phyloP scores from a whole-genome alignment of 1,140 invertebrate genomes.

The Bombus vancouverensis region DNA sequence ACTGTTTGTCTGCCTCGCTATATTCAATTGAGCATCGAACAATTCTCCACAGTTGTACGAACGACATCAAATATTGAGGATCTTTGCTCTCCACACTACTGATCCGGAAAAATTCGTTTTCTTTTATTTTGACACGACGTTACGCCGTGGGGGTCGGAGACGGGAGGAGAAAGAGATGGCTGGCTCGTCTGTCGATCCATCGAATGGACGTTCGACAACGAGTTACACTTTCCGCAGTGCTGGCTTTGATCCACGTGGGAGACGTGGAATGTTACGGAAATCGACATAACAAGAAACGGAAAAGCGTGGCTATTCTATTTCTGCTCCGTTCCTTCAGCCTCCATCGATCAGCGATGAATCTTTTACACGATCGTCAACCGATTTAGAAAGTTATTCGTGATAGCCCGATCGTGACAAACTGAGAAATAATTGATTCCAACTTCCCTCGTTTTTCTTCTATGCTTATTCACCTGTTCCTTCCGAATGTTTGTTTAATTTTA shows the following conservation, averaged over 20 bases:
- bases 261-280: slow-evolving; percentile 58
- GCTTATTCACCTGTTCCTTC: background rate
- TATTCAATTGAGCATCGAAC: background rate
- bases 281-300: slow-evolving; percentile 51
- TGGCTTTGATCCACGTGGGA: slow-evolving; percentile 75
- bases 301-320: background rate
- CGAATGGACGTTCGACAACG: slow-evolving; percentile 76
- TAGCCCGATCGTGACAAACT: background rate
- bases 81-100: no score
- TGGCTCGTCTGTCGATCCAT: slow-evolving; percentile 73
- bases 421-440: background rate
- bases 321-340: background rate
- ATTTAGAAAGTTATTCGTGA: background rate
- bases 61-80: background rate
- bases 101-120: slow-evolving; percentile 4
- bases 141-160: slow-evolving; percentile 1
- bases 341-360: slow-evolving; percentile 40
- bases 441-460: no score
- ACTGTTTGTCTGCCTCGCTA: background rate
- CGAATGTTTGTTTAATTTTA: background rate
- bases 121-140: slow-evolving; percentile 18
- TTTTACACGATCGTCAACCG: slow-evolving; percentile 31
- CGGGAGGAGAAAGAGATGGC: background rate
- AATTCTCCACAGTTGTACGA: background rate
- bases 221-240: slow-evolving; percentile 74